A percentile compares a stretch with the other conserved stretches of the same genome.
These are phyloP conservation scores for Latrodectus geometricus DNA, from an alignment of 1,140 invertebrate species.

Conservation along the genomic window DNA sequence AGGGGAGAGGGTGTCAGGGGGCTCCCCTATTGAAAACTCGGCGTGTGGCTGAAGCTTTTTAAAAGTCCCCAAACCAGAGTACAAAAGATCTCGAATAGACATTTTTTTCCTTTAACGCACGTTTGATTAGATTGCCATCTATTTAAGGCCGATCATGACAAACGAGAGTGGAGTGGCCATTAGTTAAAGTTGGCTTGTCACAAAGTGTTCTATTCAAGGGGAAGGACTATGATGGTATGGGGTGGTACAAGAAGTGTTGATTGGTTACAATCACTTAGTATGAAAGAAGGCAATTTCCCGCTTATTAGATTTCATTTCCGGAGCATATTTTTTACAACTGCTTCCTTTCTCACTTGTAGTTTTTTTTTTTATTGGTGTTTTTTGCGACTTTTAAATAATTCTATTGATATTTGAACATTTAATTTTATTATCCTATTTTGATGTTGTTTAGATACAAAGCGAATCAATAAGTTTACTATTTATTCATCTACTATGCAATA, in stretches of 20 bases:
- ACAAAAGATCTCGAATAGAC: constrained; percentile 32
- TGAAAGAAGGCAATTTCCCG: neutral
- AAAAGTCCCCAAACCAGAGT: constrained; percentile 34
- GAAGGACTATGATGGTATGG: neutral
- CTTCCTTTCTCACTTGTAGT: too few species aligned
- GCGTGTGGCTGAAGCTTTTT: constrained; percentile 52
- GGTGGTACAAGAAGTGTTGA: neutral
- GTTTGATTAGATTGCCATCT: constrained; percentile 47
- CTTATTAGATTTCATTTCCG: neutral
- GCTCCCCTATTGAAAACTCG: constrained; percentile 5
- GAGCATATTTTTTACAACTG: neutral
- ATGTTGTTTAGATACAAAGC: too few species aligned
- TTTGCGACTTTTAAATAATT: neutral
- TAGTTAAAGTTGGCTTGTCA: constrained; percentile 48
- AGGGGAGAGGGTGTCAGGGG: neutral
- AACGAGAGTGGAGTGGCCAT: constrained; percentile 49
- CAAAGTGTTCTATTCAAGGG: constrained; percentile 19
- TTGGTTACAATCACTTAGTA: neutral
- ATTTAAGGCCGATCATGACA: constrained; percentile 35
- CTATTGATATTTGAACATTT: too few species aligned
- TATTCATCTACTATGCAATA: too few species aligned
- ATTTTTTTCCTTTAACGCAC: constrained; percentile 31
- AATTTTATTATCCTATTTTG: too few species aligned
- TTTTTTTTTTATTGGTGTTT: neutral
- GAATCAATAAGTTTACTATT: too few species aligned